Base-by-base conservation (phyloP, 2,113 vertebrate genomes). In the Clarias magur region DNA sequence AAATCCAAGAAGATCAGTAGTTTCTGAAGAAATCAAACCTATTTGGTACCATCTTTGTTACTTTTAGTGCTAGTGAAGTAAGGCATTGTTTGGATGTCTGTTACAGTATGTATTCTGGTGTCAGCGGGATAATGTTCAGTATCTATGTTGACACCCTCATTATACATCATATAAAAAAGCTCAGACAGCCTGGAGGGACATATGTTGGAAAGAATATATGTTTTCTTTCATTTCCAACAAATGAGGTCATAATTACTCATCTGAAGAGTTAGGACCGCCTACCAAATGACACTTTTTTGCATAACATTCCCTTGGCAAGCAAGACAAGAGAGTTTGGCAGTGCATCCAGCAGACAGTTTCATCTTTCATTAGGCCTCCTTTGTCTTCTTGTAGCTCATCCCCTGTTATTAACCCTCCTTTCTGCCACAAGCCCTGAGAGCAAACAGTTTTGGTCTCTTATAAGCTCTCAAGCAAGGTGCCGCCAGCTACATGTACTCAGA, bases 241-340 rank as follows among this genome's bases (percentile, higher is more conserved):
- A 89, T 83, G 72, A 88, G 65, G 48, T 23, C 8, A 84, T 91
- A 91, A 93, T 93, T 90, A 93, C 86, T 82, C 38, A 93, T 91
- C 88, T 87, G 68, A 88, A 92, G 91, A 92, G 86, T 92, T 89
- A 86, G 78, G 89, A 92, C 85, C 89, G 83, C 93, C 92, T 86
- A 82, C 91, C 89, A 92, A 92, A 91, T 93, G 90, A 86, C 80
- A 88, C 88, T 92, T 88, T 84, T 90, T 86, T 92, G 75, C 84
- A 91, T 87, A 89, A 91, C 90, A 91, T 90, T 91, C 89, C 86
- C 87, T 80, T 91, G 86, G 88, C 82, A 81, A 82, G 75, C 75
- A 59, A 92, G 78, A 93, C 89, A 91, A 90, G 79, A 89, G 86
- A 65, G 84, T 76, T 81, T 59, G 73, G 70, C 56, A 57, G 83